Base-by-base conservation (phyloP, 2,113 vertebrate genomes). In the Clarias magur region DNA sequence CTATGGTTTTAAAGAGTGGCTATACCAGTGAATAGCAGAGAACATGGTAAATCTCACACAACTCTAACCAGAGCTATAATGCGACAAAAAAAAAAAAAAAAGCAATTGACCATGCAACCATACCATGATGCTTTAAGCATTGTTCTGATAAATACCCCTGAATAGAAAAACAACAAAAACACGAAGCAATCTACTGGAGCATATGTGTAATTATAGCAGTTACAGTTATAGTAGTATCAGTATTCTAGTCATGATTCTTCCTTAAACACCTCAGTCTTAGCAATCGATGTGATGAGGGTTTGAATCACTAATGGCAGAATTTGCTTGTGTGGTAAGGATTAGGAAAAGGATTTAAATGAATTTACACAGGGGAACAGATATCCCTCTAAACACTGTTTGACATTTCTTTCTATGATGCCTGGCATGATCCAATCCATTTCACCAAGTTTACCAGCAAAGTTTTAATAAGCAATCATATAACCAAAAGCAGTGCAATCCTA, bases 261-360 rank as follows among this genome's bases (percentile, higher is more conserved):
- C 57, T 12, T 34, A 75, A 81, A 30, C 30, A 53, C 68, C 4
- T 16, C 76, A 30, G 11, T 81, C 76, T 73, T 75, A 85, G 60
- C 34, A 57, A 85, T 85, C 78, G 76, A 85, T 80, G 59, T 67
- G 42, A 72, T 80, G 75, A 70, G 73, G 79, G 63, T 34, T 60
- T 79, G 67, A 88, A 75, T 75, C 75, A 80, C 65, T 85, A 85
- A 68, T 63, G 30, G 16, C 60, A 81, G 59, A 56, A 30, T 25
- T 56, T 78, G 72, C 48, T 68, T 57, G 53, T 79, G 63, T 84
- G 54, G 17, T 67, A 42, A 38, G 73, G 72, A 78, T 48, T 60
- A 48, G 83, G 70, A 78, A 53, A 63, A 21, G 57, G 70, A 57
- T 62, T 76, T 62, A 53, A 76, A 60, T 75, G 56, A 10, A 1